Evolutionary conservation across 1,140 invertebrate species (phyloP), one percentile per base, ranked within the genome.

Genomic region (Agrypnia vestita): DNA sequence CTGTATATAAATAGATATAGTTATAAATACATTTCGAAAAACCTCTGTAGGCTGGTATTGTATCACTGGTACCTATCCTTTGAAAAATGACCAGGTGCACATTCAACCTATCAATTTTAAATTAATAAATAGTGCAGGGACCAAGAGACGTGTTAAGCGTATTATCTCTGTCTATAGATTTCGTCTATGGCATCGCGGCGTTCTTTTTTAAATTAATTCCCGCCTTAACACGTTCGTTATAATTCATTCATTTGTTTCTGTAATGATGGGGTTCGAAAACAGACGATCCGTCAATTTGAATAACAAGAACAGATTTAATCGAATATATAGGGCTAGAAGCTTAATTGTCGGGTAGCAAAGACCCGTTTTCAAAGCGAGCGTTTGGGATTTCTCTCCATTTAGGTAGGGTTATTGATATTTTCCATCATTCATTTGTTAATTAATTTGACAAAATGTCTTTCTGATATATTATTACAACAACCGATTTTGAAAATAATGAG

Each of bases 161-260:
- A 59, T 19, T 59, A 59, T 64, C 25, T 17, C 64, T 49, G 64
- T 35, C 44, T 13, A 69, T 43, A 46, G 46, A 69, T 47, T 69
- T 69, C 12, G n/a, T 69, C 64, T 47, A 69, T 69, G 44, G 43
- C 13, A 47, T 19, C n/a, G 35, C 13, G 64, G 13, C 19, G 43
- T 69, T 49, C 44, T 69, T 69, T 69, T 69, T 69, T 69, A 64
- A 69, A 19, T n/a, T n/a, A 43, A 64, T 47, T 47, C 44, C 64
- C 64, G 64, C 64, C 64, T 69, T 21, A 69, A 49, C 64, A 69
- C 64, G 64, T 17, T 44, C 35, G 44, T 10, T 17, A 69, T 69
- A 69, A 69, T 47, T 69, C 64, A 69, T 69, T 69, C 64, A 69
- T 69, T 69, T 69, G 64, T 69, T 69, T 69, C 64, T 15, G 15